A percentile compares a stretch with the other conserved stretches of the same genome.
These are phyloP conservation scores for Cherax quadricarinatus DNA, from an alignment of 1,140 invertebrate species.

Conservation along the genomic window DNA sequence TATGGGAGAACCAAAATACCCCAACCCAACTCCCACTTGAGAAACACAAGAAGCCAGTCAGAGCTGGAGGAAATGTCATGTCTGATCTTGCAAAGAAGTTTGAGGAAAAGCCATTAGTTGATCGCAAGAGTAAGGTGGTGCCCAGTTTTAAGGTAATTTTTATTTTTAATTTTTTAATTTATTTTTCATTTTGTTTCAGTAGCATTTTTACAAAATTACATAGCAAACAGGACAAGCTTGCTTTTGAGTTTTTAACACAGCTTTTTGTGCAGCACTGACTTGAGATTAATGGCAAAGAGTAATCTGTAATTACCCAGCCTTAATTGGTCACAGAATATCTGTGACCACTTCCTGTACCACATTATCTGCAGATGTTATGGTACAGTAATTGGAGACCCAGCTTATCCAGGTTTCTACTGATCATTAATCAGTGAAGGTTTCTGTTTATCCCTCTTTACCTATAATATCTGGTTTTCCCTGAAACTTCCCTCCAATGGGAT, in stretches of 20 bases:
- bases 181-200: not conserved
- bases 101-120: constrained; percentile 82
- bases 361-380: too few species aligned
- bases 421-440: too few species aligned
- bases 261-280: not conserved
- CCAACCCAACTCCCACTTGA: constrained; percentile 74
- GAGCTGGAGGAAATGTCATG: constrained; percentile 87
- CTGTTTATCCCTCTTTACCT: too few species aligned
- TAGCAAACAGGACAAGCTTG: not conserved
- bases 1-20: constrained; percentile 68
- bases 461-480: too few species aligned
- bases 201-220: not conserved
- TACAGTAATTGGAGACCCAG: too few species aligned
- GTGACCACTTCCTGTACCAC: not conserved
- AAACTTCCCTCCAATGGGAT: too few species aligned
- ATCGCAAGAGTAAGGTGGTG: constrained; percentile 68
- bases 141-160: constrained; percentile 69
- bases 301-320: not conserved
- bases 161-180: not conserved
- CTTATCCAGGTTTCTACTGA: too few species aligned
- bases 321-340: not conserved
- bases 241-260: not conserved
- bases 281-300: not conserved
- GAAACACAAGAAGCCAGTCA: constrained; percentile 87
- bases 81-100: constrained; percentile 90